These are phyloP conservation scores for Marasmarcha lunaedactyla DNA, from an alignment of 2,888 invertebrate species.

Conservation along the genomic window DNA sequence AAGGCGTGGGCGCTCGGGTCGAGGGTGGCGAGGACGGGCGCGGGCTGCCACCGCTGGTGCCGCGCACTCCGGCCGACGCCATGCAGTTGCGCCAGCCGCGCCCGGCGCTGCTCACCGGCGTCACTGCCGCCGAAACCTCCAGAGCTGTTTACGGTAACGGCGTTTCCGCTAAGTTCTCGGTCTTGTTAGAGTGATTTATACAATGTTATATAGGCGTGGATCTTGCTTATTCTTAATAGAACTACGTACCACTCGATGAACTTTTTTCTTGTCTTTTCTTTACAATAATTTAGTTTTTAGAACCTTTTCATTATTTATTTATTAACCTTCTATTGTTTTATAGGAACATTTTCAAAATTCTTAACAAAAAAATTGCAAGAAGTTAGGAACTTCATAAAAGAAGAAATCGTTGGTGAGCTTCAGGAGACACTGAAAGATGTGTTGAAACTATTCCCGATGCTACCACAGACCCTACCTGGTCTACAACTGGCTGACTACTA, in stretches of 20 bases:
- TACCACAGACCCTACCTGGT: slow-evolving; percentile 27
- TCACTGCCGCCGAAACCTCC: slow-evolving; percentile 79
- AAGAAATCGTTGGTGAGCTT: slow-evolving; percentile 48
- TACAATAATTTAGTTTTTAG: too few species aligned
- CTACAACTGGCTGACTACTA: slow-evolving; percentile 47
- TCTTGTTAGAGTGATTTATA: neutral
- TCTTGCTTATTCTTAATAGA: too few species aligned
- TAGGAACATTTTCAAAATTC: slow-evolving; percentile 50
- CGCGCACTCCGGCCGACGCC: slow-evolving; percentile 72
- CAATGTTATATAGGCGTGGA: neutral
- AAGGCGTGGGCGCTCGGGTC: slow-evolving; percentile 75
- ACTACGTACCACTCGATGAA: too few species aligned
- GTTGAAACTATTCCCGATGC: slow-evolving; percentile 35
- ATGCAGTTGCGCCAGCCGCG: slow-evolving; percentile 64
- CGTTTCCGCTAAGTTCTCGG: neutral
- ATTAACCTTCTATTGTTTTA: slow-evolving; percentile 7
- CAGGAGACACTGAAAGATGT: slow-evolving; percentile 36
- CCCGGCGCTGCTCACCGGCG: slow-evolving; percentile 79
- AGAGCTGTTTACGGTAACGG: slow-evolving; percentile 70
- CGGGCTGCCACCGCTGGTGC: slow-evolving; percentile 75
- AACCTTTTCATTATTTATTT: neutral
- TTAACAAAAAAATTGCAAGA: slow-evolving; percentile 32
- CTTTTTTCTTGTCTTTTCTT: too few species aligned
- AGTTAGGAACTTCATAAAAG: slow-evolving; percentile 51
- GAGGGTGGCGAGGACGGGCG: slow-evolving; percentile 77